Conservation (phyloP, 1,140 invertebrate species). For the Tachypleus tridentatus region DNA sequence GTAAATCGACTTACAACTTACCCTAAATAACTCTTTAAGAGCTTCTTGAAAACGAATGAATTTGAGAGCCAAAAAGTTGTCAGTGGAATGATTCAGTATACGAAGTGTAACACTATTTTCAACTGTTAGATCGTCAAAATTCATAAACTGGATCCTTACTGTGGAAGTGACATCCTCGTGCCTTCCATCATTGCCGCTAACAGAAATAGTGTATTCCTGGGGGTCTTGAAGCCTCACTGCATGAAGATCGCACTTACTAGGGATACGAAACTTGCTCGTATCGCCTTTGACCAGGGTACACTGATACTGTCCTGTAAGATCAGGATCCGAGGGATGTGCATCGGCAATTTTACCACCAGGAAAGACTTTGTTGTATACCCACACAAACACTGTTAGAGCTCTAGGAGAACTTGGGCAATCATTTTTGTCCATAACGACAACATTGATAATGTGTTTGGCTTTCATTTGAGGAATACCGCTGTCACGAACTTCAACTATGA, state of each 20-base stretch:
- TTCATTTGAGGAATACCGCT: constrained; percentile 69
- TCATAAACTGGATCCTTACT: constrained; percentile 63
- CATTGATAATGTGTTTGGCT: constrained; percentile 57
- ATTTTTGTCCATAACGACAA: constrained; percentile 76
- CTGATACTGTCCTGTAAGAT: constrained; percentile 71
- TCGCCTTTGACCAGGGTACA: constrained; percentile 55
- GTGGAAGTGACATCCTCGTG: constrained; percentile 71
- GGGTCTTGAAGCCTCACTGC: constrained; percentile 26
- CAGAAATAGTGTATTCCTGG: constrained; percentile 47
- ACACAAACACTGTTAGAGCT: constrained; percentile 63
- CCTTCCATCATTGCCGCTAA: constrained; percentile 77
- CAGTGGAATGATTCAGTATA: constrained; percentile 54
- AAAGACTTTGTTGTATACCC: constrained; percentile 53
- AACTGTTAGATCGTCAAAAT: constrained; percentile 65
- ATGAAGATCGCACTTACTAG: constrained; percentile 62
- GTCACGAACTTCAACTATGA: constrained; percentile 74
- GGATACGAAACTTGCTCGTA: constrained; percentile 51
- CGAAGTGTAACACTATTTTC: constrained; percentile 66
- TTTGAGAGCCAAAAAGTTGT: constrained; percentile 56
- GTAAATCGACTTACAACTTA: constrained; percentile 3
- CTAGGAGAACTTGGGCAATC: constrained; percentile 77
- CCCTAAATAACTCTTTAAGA: constrained; percentile 41
- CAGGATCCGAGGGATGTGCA: constrained; percentile 79
- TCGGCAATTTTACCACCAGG: constrained; percentile 68
- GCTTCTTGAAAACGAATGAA: constrained; percentile 59